These are phyloP conservation scores for Takifugu rubripes DNA, from an alignment of 2,797 vertebrate genomes.

Conservation along the genomic window DNA sequence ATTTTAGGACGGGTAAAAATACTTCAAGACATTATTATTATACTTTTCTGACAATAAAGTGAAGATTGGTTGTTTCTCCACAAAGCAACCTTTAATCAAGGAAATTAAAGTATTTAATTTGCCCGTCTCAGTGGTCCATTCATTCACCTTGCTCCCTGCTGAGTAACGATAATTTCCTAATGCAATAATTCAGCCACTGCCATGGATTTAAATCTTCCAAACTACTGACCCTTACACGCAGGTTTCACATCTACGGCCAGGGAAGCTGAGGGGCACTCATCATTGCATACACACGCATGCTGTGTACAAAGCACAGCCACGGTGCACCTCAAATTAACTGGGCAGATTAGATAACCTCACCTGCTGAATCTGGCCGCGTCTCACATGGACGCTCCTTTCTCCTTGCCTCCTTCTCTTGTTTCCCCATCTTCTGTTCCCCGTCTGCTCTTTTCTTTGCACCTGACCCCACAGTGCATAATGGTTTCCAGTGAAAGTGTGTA, in stretches of 20 bases:
- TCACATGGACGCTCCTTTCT: conserved; percentile 47
- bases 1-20: conserved; percentile 58
- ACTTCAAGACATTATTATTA: conserved; percentile 56
- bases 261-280: conserved; percentile 31
- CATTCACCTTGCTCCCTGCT: conserved; percentile 70
- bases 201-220: conserved; percentile 34
- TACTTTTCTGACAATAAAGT: conserved; percentile 39
- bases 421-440: conserved; percentile 46
- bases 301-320: background rate
- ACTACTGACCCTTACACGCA: conserved; percentile 22
- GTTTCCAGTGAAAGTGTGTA: conserved; percentile 65
- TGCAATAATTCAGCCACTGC: conserved; percentile 51
- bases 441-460: conserved; percentile 59
- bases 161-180: conserved; percentile 53
- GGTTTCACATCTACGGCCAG: conserved; percentile 20
- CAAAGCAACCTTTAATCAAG: conserved; percentile 7
- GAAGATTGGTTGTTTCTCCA: conserved; percentile 40
- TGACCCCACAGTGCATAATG: conserved; percentile 55
- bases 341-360: conserved; percentile 69
- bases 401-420: conserved; percentile 39
- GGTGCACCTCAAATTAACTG: conserved; percentile 44
- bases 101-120: conserved; percentile 3
- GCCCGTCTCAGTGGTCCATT: conserved; percentile 69
- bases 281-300: conserved; percentile 18
- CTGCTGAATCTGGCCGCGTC: conserved; percentile 57